A percentile compares a stretch with the other conserved stretches of the same genome.
Evolutionary conservation across 2,888 invertebrate genomes (phyloP).

Genomic region (Cephus spinipes): DNA sequence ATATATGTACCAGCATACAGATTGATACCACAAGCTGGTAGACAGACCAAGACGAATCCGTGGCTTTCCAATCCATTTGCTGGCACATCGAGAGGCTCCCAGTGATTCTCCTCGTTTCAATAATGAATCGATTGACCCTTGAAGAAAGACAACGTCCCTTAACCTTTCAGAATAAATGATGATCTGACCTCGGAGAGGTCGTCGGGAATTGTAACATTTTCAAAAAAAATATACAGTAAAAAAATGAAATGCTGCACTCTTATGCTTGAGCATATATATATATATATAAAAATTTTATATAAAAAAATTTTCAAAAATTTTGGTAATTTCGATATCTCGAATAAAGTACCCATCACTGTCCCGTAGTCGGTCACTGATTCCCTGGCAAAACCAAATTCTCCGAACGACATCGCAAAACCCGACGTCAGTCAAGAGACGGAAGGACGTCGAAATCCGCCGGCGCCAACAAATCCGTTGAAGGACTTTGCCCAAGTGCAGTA

Average conservation of each 20-base stretch:
- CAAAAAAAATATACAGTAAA: background rate
- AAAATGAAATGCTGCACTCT: background rate
- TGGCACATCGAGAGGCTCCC: constrained; percentile 12
- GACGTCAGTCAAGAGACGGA: constrained; percentile 24
- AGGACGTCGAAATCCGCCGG: constrained; percentile 37
- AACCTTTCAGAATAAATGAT: background rate
- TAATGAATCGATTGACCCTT: constrained; percentile 21
- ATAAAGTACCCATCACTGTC: background rate
- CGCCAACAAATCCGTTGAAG: constrained; percentile 46
- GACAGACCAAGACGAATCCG: constrained; percentile 16
- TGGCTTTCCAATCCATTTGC: constrained; percentile 25
- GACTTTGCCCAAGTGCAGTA: constrained; percentile 29
- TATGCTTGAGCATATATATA: background rate
- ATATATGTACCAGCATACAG: background rate
- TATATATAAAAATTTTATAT: background rate
- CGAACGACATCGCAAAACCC: constrained; percentile 22
- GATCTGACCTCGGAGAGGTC: background rate
- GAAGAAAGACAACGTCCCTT: background rate
- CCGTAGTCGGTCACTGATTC: background rate
- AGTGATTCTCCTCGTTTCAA: constrained; percentile 23
- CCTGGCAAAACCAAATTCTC: background rate
- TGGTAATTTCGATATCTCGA: background rate
- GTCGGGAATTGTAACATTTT: background rate
- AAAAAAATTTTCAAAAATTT: background rate
- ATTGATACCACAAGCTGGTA: constrained; percentile 5